phyloP scores from a whole-genome alignment of 2,113 vertebrate genomes.

The Micronycteris hirsuta region DNA sequence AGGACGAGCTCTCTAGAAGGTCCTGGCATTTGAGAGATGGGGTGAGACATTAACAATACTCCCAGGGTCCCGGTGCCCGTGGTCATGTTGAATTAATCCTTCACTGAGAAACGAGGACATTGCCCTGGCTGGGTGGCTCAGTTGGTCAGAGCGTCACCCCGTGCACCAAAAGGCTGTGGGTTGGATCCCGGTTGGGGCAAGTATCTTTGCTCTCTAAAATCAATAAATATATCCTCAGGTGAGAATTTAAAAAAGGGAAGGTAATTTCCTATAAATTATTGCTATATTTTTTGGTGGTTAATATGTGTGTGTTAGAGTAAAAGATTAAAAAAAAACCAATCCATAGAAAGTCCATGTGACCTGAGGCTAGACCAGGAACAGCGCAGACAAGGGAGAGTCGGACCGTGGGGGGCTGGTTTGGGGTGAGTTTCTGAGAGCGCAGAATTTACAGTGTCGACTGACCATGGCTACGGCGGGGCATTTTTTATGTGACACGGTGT shows the following conservation, averaged over 20 bases:
- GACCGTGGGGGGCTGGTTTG: background rate
- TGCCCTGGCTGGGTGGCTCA: too few relatives aligned
- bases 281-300: background rate
- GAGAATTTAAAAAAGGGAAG: background rate
- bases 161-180: too few relatives aligned
- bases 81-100: background rate
- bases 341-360: background rate
- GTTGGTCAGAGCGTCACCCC: too few relatives aligned
- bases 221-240: too few relatives aligned
- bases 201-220: too few relatives aligned
- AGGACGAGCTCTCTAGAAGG: background rate
- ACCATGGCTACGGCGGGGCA: background rate
- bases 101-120: background rate
- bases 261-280: background rate
- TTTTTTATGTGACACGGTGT: accelerated
- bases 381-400: accelerated
- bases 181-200: too few relatives aligned
- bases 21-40: background rate
- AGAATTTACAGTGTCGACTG: background rate
- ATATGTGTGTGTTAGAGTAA: background rate
- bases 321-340: background rate
- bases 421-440: background rate
- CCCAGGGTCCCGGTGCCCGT: background rate
- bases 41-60: background rate
- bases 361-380: background rate